A percentile compares a stretch with the other conserved stretches of the same genome.
Conservation (phyloP, 2,888 invertebrate species). For the Eupithecia vulgata region DNA sequence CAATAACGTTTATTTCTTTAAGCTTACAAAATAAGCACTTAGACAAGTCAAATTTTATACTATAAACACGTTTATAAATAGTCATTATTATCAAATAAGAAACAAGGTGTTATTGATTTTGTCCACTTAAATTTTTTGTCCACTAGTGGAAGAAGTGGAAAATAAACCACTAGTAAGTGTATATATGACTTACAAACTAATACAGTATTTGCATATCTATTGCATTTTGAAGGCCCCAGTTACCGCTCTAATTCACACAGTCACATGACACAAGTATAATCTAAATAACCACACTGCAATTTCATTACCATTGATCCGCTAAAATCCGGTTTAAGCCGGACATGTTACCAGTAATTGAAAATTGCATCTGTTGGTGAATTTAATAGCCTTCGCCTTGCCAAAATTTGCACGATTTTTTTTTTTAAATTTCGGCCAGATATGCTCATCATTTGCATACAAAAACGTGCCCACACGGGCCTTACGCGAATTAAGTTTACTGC, state of each 20-base stretch:
- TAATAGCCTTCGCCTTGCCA: neutral
- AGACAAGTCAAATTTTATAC: too few relatives aligned
- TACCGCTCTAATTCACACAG: neutral
- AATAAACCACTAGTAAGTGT: too few relatives aligned
- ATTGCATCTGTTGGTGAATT: neutral
- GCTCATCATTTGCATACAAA: neutral
- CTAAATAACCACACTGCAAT: neutral
- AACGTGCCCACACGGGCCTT: neutral
- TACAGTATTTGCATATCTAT: too few relatives aligned
- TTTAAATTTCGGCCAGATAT: neutral
- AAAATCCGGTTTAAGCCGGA: neutral
- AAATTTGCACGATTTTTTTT: neutral
- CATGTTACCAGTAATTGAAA: slow-evolving; percentile 5
- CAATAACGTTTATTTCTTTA: too few relatives aligned
- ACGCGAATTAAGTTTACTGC: neutral
- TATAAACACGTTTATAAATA: too few relatives aligned
- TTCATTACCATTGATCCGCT: neutral
- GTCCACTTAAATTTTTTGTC: too few relatives aligned
- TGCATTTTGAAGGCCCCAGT: too few relatives aligned
- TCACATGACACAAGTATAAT: neutral
- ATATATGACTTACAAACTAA: too few relatives aligned
- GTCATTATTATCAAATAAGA: too few relatives aligned
- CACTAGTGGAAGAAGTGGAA: too few relatives aligned
- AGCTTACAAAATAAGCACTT: too few relatives aligned
- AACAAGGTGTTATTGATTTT: too few relatives aligned